Conservation (phyloP, 2,113 vertebrate species). For the Hassar affinis region DNA sequence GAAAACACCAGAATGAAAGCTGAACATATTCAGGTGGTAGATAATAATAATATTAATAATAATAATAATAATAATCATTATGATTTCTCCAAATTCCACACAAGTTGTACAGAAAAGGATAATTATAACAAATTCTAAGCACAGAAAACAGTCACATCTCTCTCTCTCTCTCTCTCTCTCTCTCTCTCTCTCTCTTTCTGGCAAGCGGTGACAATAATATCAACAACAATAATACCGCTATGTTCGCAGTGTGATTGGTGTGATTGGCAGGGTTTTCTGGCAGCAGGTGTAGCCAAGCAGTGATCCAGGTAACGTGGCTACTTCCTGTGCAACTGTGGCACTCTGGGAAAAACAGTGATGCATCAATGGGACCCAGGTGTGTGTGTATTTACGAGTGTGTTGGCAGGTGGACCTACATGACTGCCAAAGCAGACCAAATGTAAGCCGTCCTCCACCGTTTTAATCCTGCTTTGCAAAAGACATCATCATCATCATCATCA, state of each 20-base stretch:
- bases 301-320: conserved; percentile 31
- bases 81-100: background rate
- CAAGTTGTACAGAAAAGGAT: background rate
- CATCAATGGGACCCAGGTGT: conserved; percentile 14
- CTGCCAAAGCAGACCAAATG: conserved; percentile 22
- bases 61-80: background rate
- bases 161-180: background rate
- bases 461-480: background rate
- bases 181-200: background rate
- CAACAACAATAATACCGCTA: background rate
- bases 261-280: conserved; percentile 17
- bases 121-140: background rate
- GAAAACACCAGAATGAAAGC: background rate
- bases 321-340: conserved; percentile 42
- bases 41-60: background rate
- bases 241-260: conserved; percentile 8
- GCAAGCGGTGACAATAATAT: background rate
- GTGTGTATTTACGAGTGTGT: background rate
- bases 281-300: conserved; percentile 29
- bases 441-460: background rate
- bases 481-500: conserved; percentile 3
- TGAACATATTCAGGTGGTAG: background rate
- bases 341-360: conserved; percentile 25
- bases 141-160: background rate
- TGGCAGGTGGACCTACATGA: conserved; percentile 2